phyloP scores from a whole-genome alignment of 2,888 invertebrate genomes.

The Parochlus steinenii region DNA sequence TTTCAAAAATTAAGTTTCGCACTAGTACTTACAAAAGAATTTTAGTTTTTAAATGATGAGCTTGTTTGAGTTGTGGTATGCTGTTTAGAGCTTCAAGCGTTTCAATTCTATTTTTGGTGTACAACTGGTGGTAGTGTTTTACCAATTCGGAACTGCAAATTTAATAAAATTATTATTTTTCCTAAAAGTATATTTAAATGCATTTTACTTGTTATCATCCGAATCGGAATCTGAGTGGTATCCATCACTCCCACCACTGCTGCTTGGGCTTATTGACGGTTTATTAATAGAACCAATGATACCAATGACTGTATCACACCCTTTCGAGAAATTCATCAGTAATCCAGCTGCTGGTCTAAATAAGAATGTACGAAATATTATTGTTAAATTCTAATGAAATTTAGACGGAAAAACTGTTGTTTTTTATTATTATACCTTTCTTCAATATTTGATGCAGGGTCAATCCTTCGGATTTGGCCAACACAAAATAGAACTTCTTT shows the following conservation, averaged over 20 bases:
- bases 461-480: constrained; percentile 47
- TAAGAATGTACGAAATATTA: constrained; percentile 14
- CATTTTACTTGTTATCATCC: constrained; percentile 26
- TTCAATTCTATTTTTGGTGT: constrained; percentile 68
- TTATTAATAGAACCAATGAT: too few relatives aligned
- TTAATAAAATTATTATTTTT: constrained; percentile 7
- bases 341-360: constrained; percentile 50
- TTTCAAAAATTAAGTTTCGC: too few relatives aligned
- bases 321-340: constrained; percentile 56
- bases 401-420: constrained; percentile 1
- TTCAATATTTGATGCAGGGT: constrained; percentile 44
- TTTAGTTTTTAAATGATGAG: constrained; percentile 81
- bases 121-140: constrained; percentile 68
- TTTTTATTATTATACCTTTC: constrained; percentile 35
- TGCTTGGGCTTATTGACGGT: constrained; percentile 30
- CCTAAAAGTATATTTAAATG: not conserved
- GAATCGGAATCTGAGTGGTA: constrained; percentile 69
- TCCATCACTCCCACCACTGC: constrained; percentile 53
- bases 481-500: constrained; percentile 68
- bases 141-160: constrained; percentile 45
- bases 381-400: constrained; percentile 5
- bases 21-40: too few relatives aligned
- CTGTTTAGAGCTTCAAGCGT: constrained; percentile 72
- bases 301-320: constrained; percentile 57
- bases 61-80: constrained; percentile 62